Evolutionary conservation across 2,888 invertebrate genomes (phyloP).

Genomic region (Zelleria hepariella): DNA sequence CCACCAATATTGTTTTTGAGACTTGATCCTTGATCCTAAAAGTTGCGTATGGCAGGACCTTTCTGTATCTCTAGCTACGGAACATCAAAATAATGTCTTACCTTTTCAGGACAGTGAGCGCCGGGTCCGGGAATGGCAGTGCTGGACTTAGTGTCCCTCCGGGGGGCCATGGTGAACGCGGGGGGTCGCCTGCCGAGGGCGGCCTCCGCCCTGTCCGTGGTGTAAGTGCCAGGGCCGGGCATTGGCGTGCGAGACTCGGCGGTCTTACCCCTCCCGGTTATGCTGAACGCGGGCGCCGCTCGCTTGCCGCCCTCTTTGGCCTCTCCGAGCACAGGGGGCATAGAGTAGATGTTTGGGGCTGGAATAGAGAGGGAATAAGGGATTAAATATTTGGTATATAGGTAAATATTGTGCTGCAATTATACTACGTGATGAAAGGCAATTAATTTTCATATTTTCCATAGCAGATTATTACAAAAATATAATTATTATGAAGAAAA

Average conservation of each 20-base stretch:
- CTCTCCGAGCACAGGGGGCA: constrained; percentile 82
- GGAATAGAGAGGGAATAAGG: constrained; percentile 26
- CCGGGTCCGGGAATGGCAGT: constrained; percentile 72
- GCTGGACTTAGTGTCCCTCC: constrained; percentile 49
- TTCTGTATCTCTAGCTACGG: background rate
- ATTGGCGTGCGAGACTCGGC: constrained; percentile 52
- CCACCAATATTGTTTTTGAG: too few relatives aligned
- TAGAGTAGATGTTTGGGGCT: constrained; percentile 92
- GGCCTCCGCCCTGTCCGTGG: constrained; percentile 69
- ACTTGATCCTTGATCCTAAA: too few relatives aligned
- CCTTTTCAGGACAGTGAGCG: constrained; percentile 77
- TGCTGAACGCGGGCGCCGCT: constrained; percentile 90
- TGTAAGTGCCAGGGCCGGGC: constrained; percentile 88
- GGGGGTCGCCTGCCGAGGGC: constrained; percentile 74
- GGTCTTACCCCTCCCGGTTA: constrained; percentile 85
- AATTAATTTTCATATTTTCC: too few relatives aligned
- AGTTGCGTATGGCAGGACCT: too few relatives aligned
- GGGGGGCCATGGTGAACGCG: constrained; percentile 86
- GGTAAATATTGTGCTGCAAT: too few relatives aligned
- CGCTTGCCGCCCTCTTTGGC: constrained; percentile 67
- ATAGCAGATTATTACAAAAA: too few relatives aligned
- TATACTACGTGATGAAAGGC: too few relatives aligned
- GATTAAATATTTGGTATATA: too few relatives aligned
- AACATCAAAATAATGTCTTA: constrained; percentile 16
- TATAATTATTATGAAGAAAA: too few relatives aligned